These are phyloP conservation scores for Diarsia mendica DNA, from an alignment of 2,888 invertebrate species.

Conservation along the genomic window DNA sequence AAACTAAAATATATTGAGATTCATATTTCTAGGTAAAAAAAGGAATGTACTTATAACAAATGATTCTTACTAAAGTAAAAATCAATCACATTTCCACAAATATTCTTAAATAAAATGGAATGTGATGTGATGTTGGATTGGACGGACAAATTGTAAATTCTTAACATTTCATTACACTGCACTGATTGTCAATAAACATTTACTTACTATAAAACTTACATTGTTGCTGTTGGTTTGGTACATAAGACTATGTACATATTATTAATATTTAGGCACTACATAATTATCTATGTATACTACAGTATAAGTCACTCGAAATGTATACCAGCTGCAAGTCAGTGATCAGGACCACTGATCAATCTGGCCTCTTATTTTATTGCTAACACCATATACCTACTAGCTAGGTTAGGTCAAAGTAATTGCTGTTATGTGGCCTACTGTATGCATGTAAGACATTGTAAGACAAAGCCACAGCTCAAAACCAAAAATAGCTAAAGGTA, in stretches of 20 bases:
- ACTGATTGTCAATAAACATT: constrained; percentile 4
- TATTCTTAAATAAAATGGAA: constrained; percentile 35
- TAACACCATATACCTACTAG: no score
- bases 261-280: constrained; percentile 22
- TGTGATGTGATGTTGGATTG: constrained; percentile 45
- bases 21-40: constrained; percentile 36
- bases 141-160: constrained; percentile 28
- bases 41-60: constrained; percentile 1
- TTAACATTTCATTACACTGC: constrained; percentile 12
- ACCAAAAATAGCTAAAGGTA: constrained; percentile 1
- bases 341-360: background rate
- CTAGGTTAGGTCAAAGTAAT: background rate
- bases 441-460: background rate
- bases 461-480: constrained; percentile 3
- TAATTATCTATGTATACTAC: background rate
- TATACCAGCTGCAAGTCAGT: background rate
- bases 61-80: constrained; percentile 6
- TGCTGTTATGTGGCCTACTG: background rate
- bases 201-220: background rate
- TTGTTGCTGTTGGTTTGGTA: background rate
- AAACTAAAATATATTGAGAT: constrained; percentile 52
- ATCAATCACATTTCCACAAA: constrained; percentile 1
- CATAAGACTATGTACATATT: constrained; percentile 27
- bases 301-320: background rate
- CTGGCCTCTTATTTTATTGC: no score